Evolutionary conservation across 2,113 vertebrate species (phyloP), one percentile per base, ranked within the genome.

Genomic region (Panthera tigris): DNA sequence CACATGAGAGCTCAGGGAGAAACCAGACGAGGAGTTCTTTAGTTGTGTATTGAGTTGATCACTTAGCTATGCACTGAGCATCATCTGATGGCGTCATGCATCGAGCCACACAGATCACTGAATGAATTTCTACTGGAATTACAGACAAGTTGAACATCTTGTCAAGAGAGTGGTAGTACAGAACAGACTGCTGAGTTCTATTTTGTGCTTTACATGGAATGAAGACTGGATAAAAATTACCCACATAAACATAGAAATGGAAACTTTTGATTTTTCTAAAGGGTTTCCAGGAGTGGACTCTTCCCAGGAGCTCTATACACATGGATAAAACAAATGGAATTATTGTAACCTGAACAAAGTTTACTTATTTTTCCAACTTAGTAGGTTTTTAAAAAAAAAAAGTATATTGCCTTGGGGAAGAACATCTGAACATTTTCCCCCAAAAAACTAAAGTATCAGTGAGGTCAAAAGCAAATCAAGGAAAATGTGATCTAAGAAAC

Each of bases 291-390:
- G 45, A 82, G 4, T 33, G 29, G 31, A 66, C 7, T 73, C 27
- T 66, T 3, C 50, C 33, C 10, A 50, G 12, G 4, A 48, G 27
- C 69, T 88, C 16, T 65, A 9, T 18, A 48, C 31, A 41, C 12
- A 52, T 1, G 7, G 36, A n/a, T 21, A 45, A 85, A 88, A 45
- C 48, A 80, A 45, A 74, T 15, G 7, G 65, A 66, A 74, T 83
- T 79, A 71, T 4, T 63, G 16, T 68, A 55, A 95, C 25, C 45
- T 29, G 8, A 84, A 27, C 12, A 83, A 68, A 61, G 10, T 82
- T 84, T 71, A 93, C 39, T 90, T 80, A 41, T n/a, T 80, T 94
- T 84, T 66, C 19, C 57, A 80, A 55, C 41, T 83, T 91, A 74
- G 29, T 45, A 18, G 10, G 13, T 52, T 93, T 91, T 83, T 73